phyloP scores from a whole-genome alignment of 2,888 invertebrate species.

The Limnephilus rhombicus region DNA sequence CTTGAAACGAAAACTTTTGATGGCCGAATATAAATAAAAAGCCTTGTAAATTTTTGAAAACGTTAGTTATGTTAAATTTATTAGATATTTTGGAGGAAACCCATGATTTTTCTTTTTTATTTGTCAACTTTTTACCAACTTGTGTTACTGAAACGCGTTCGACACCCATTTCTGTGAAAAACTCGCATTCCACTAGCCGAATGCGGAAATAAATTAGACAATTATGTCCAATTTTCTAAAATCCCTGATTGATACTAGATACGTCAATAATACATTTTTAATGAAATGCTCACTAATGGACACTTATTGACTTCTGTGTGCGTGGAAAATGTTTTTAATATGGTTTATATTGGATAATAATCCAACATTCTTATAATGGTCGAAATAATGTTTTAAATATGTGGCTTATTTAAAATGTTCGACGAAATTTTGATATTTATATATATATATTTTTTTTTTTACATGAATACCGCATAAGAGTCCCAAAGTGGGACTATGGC shows the following conservation, averaged over 20 bases:
- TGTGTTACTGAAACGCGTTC: background rate
- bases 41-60: background rate
- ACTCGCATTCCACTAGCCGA: background rate
- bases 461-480: too few species aligned
- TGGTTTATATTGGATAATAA: too few species aligned
- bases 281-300: background rate
- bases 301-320: background rate
- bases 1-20: background rate
- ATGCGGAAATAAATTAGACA: background rate
- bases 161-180: background rate
- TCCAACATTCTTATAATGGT: too few species aligned
- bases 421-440: too few species aligned
- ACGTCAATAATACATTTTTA: background rate
- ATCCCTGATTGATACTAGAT: background rate
- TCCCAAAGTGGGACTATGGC: too few species aligned
- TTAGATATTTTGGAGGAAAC: background rate
- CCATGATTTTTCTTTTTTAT: background rate
- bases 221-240: background rate
- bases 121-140: background rate
- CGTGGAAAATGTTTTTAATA: background rate
- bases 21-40: background rate
- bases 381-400: too few species aligned
- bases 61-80: background rate
- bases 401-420: too few species aligned
- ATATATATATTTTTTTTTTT: too few species aligned